Evolutionary conservation across 2,113 vertebrate species (phyloP).

Genomic region (Otus sunia): DNA sequence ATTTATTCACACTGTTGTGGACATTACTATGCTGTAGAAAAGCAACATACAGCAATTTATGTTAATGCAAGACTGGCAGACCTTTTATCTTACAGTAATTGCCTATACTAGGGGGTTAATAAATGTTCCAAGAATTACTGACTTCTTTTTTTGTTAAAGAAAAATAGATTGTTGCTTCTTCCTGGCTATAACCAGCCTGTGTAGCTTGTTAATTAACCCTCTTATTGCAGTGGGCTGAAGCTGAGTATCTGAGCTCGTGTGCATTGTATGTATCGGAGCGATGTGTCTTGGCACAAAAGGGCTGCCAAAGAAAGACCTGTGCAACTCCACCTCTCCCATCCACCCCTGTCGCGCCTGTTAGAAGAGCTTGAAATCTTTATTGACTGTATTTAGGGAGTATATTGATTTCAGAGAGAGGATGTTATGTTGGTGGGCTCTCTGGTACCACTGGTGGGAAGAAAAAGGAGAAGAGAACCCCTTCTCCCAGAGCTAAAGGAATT

Average conservation of each 20-base stretch:
- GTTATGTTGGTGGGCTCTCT: rapidly evolving
- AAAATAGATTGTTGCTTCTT: conserved; percentile 45
- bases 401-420: neutral
- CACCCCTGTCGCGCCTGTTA: rapidly evolving
- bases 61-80: conserved; percentile 70
- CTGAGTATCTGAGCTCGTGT: neutral
- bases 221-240: neutral
- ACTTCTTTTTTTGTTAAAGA: conserved; percentile 59
- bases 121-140: conserved; percentile 68
- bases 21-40: conserved; percentile 51
- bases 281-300: neutral
- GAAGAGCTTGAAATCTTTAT: neutral
- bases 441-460: neutral
- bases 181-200: conserved; percentile 4
- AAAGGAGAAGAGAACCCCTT: neutral
- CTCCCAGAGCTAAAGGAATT: neutral
- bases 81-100: conserved; percentile 68
- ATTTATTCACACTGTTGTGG: conserved; percentile 44
- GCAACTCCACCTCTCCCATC: neutral
- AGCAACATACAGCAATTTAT: conserved; percentile 58
- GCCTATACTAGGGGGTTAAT: conserved; percentile 65
- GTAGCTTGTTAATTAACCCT: conserved; percentile 60
- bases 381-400: neutral
- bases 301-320: neutral
- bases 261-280: rapidly evolving